phyloP scores from a whole-genome alignment of 2,113 vertebrate species.

The Zootoca vivipara region DNA sequence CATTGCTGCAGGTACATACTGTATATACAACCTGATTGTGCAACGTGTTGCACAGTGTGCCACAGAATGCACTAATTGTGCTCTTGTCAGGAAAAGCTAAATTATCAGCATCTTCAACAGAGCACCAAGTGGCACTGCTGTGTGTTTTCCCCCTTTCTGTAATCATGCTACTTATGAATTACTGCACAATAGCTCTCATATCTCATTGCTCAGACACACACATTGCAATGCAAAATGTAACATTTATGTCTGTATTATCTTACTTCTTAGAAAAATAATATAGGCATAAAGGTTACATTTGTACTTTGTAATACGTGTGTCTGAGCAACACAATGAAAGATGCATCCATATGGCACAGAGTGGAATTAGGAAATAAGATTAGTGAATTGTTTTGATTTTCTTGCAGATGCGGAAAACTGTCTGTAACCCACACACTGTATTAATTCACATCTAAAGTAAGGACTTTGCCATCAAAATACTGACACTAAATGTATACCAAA shows the following conservation, averaged over 20 bases:
- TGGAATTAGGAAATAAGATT: slow-evolving; percentile 70
- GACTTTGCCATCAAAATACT: slow-evolving; percentile 35
- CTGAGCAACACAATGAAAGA: slow-evolving; percentile 64
- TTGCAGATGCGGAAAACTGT: slow-evolving; percentile 52
- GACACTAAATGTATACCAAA: slow-evolving; percentile 28
- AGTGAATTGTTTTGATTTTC: slow-evolving; percentile 59
- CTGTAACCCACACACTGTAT: slow-evolving; percentile 33
- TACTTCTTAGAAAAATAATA: slow-evolving; percentile 35
- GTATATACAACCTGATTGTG: no score
- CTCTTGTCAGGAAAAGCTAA: slow-evolving; percentile 87
- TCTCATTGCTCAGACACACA: no score
- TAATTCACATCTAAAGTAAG: slow-evolving; percentile 38
- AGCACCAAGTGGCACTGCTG: slow-evolving; percentile 91
- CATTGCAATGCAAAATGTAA: no score
- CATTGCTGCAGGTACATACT: background rate
- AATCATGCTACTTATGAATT: slow-evolving; percentile 50
- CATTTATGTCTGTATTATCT: slow-evolving; percentile 1
- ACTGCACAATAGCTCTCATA: slow-evolving; percentile 54
- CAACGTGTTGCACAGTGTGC: background rate
- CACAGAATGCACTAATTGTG: slow-evolving; percentile 78
- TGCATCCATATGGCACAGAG: slow-evolving; percentile 56
- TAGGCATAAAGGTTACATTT: slow-evolving; percentile 39
- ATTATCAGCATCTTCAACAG: slow-evolving; percentile 91
- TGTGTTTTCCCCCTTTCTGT: slow-evolving; percentile 72
- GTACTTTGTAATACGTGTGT: slow-evolving; percentile 48